A percentile compares a stretch with the other conserved stretches of the same genome.
phyloP scores from a whole-genome alignment of 2,797 vertebrate genomes.

The Furcifer pardalis region DNA sequence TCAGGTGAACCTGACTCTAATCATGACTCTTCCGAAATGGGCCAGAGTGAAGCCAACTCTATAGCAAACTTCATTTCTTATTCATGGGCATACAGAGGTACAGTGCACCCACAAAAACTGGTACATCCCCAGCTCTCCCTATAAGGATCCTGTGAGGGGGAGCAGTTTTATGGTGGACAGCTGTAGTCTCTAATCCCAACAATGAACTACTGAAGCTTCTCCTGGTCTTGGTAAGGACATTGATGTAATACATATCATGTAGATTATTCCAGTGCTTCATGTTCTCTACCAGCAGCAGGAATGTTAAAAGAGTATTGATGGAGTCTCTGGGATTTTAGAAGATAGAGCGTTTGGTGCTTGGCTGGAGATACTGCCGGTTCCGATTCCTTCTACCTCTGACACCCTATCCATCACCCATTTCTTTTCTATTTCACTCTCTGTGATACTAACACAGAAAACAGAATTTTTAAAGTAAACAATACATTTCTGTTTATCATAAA shows the following conservation, averaged over 20 bases:
- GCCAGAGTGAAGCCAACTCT: not conserved
- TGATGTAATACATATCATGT: not conserved
- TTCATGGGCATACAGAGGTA: not conserved
- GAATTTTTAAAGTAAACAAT: not conserved
- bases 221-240: not conserved
- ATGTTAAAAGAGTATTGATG: not conserved
- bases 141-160: not conserved
- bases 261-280: not conserved
- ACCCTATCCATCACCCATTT: not conserved
- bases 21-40: not conserved
- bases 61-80: not conserved
- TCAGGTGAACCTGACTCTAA: too few relatives aligned
- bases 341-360: not conserved
- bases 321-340: not conserved
- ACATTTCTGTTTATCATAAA: not conserved
- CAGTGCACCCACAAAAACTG: not conserved
- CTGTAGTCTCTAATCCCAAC: not conserved
- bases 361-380: not conserved
- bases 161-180: not conserved
- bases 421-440: not conserved
- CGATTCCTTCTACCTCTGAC: not conserved
- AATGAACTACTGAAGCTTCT: not conserved
- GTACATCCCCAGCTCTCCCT: not conserved
- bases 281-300: not conserved
- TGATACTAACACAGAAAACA: not conserved